Base-by-base conservation (phyloP, 2,888 invertebrate genomes). In the Yponomeuta plumbellus region DNA sequence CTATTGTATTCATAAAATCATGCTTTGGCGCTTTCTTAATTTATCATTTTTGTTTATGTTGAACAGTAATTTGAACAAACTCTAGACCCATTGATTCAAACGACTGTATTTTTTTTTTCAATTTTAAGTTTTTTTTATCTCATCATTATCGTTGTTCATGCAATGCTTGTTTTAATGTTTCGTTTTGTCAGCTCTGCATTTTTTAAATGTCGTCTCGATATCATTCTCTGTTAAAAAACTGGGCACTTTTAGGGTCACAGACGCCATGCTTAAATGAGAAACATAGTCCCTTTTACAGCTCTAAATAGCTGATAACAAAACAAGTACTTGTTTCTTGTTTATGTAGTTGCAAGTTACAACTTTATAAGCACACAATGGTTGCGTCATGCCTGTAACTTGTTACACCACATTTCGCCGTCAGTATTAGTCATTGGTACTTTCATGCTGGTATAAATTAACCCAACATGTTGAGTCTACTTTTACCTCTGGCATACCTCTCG, bases 161-260 rank as follows among this genome's bases (percentile, higher is more conserved):
- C 61, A 71, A 71, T 78, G 74, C 79, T 80, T 80, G 82, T 76
- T 77, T 76, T 70, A 75, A 52, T 73, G 71, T 34, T 79, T 77
- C 75, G 72, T 73, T 84, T 84, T 79, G 73, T 80, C 82, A 77
- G 85, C 88, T 89, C 88, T 89, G 89, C 88, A 88, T 88, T 88
- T 87, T 86, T 22, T 13, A n/a, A 44, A 44, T 64, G 63, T 39
- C 40, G n/a, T 64, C 39, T 64, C 11, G 4, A n/a, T 40, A 64
- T 64, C 64, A 17, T 34, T 6, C 44, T 52, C 5, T 17, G 8
- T 52, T 52, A 52, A 52, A n/a, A 52, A 52, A 52, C 44, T 52
- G 13, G 17, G 13, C 17, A 52, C 17, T 52, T 52, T 52, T 52
- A 52, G 44, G 44, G 44, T 52, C 0, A 52, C 17, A 52, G 17